Conservation (phyloP, 2,888 invertebrate species). For the Malthinus flaveolus region DNA sequence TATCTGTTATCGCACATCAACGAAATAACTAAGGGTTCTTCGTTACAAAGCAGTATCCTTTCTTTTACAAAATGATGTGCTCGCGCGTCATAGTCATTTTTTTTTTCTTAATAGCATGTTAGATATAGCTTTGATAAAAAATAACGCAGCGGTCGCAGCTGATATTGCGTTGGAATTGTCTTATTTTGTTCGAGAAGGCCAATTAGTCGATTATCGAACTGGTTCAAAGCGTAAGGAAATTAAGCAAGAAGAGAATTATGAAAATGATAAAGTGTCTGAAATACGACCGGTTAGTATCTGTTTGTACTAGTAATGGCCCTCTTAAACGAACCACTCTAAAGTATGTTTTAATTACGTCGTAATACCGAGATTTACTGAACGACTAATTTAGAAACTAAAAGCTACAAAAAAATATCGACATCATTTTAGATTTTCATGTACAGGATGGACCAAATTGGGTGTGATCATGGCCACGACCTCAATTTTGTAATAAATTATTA, state of each 20-base stretch:
- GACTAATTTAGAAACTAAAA: no score
- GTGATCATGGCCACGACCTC: no score
- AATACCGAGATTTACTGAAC: no score
- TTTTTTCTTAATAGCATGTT: slow-evolving; percentile 1
- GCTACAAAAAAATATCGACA: no score
- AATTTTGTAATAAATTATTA: no score
- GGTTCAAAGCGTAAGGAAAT: no score
- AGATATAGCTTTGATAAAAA: slow-evolving; percentile 91
- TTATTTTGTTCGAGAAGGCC: slow-evolving; percentile 43
- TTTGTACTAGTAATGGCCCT: no score
- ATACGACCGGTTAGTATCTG: slow-evolving; percentile 5
- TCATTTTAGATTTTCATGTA: no score
- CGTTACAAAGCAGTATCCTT: slow-evolving; percentile 85
- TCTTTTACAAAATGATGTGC: slow-evolving; percentile 32
- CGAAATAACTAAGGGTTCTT: slow-evolving; percentile 78
- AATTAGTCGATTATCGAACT: no score
- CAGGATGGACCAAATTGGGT: no score
- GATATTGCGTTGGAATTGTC: slow-evolving; percentile 72
- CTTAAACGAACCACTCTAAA: no score
- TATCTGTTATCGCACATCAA: slow-evolving; percentile 81
- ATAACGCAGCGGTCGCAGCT: slow-evolving; percentile 86
- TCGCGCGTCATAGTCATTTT: not conserved
- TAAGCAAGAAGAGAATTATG: not conserved
- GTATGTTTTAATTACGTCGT: no score
- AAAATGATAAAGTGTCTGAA: slow-evolving; percentile 9